phyloP scores from a whole-genome alignment of 2,113 vertebrate genomes.

The Centropristis striata region DNA sequence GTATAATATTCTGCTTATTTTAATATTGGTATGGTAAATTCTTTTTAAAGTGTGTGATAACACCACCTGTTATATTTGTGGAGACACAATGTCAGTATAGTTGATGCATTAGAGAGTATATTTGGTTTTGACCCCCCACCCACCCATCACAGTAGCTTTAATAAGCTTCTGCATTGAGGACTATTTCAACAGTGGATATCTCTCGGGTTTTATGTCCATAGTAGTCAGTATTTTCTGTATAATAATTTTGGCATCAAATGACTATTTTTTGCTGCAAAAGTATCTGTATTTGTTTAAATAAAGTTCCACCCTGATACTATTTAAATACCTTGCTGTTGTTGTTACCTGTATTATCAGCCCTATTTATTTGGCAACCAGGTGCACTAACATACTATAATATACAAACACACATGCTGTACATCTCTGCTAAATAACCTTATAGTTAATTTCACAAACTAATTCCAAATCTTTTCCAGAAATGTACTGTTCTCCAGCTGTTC shows the following conservation, averaged over 20 bases:
- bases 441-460: not conserved
- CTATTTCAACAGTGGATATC: conserved; percentile 3
- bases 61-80: not conserved
- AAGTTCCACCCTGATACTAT: not conserved
- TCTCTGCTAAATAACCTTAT: not conserved
- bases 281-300: conserved; percentile 62
- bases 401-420: not conserved
- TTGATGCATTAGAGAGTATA: not conserved
- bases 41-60: not conserved
- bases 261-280: conserved; percentile 41
- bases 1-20: not conserved
- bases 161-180: conserved; percentile 15
- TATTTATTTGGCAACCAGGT: not conserved
- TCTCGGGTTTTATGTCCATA: conserved; percentile 6
- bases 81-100: not conserved
- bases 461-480: not conserved
- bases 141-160: not conserved
- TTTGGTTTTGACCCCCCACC: not conserved
- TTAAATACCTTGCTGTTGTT: not conserved
- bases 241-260: conserved; percentile 6
- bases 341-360: not conserved
- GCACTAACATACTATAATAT: not conserved
- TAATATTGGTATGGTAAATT: not conserved
- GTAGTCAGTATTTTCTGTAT: conserved; percentile 46
- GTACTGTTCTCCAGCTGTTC: not conserved